phyloP scores from a whole-genome alignment of 2,113 vertebrate genomes.

The Holacanthus passer region DNA sequence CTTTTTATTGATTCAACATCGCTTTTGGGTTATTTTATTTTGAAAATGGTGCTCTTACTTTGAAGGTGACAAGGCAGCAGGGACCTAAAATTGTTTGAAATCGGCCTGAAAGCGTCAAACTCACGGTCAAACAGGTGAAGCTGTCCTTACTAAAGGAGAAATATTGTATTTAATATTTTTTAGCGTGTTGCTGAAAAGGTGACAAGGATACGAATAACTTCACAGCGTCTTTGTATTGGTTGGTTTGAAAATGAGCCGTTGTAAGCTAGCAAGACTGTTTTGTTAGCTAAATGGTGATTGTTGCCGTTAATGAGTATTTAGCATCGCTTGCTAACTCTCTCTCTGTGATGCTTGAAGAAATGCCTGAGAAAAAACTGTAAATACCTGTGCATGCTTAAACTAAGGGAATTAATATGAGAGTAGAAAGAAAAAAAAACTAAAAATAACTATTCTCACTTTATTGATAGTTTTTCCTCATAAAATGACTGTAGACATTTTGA shows the following conservation, averaged over 20 bases:
- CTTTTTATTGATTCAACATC: too few species aligned
- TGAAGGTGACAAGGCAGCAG: not conserved
- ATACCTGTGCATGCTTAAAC: not conserved
- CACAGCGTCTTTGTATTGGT: not conserved
- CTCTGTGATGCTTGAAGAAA: not conserved
- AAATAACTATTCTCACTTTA: not conserved
- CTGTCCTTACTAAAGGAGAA: not conserved
- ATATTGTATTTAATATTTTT: not conserved
- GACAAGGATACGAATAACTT: not conserved
- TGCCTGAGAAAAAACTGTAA: not conserved
- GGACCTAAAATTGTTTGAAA: not conserved
- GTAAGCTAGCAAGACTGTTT: not conserved
- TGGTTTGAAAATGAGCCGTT: not conserved
- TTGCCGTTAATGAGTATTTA: not conserved
- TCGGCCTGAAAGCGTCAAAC: not conserved
- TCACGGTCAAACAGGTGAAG: too few species aligned
- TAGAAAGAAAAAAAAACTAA: not conserved
- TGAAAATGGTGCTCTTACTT: slow-evolving; percentile 22
- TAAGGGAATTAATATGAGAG: not conserved
- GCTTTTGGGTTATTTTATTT: not conserved
- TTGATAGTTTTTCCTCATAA: not conserved
- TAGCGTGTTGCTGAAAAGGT: not conserved
- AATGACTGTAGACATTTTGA: not conserved
- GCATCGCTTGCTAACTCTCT: not conserved
- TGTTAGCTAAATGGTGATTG: not conserved